Percentiles rank a stretch among this genome's conserved stretches.
Conservation (phyloP, 2,113 vertebrate species). For the Cricetomys ansorgei region DNA sequence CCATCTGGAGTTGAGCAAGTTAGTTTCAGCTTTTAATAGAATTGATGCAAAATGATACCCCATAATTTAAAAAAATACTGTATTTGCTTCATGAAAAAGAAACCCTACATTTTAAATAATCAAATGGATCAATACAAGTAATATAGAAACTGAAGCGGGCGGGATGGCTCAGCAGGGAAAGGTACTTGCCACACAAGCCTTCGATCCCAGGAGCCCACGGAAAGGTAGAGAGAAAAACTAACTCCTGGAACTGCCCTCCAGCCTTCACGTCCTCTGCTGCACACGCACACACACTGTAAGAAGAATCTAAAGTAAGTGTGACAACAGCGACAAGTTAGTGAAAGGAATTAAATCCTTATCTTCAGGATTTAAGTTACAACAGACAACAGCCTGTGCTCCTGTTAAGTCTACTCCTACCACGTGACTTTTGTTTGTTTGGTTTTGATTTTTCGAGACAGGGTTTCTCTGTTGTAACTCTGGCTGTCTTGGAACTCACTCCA, state of each 20-base stretch:
- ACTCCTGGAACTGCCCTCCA: not conserved
- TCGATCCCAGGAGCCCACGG: not conserved
- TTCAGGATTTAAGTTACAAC: not conserved
- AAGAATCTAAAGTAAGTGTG: not conserved
- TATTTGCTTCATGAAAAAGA: constrained; percentile 81
- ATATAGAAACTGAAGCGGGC: too few species aligned
- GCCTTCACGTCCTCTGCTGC: too few species aligned
- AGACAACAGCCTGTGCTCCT: not conserved
- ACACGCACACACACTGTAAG: not conserved
- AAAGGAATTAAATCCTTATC: not conserved
- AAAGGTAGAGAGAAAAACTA: not conserved
- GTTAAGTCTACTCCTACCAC: not conserved
- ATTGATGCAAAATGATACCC: constrained; percentile 83
- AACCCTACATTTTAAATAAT: not conserved
- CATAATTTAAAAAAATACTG: constrained; percentile 86
- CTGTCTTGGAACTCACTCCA: too few species aligned
- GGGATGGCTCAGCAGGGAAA: not conserved
- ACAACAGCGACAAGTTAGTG: not conserved
- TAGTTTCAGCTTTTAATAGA: constrained; percentile 84
- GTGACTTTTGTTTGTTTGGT: too few species aligned
- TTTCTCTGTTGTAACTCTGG: too few species aligned
- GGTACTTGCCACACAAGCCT: not conserved
- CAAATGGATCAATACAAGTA: constrained; percentile 9
- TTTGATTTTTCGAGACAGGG: too few species aligned
- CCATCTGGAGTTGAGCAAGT: constrained; percentile 72